These are phyloP conservation scores for Empidonax alnorum DNA, from an alignment of 2,113 vertebrate species.

Conservation along the genomic window DNA sequence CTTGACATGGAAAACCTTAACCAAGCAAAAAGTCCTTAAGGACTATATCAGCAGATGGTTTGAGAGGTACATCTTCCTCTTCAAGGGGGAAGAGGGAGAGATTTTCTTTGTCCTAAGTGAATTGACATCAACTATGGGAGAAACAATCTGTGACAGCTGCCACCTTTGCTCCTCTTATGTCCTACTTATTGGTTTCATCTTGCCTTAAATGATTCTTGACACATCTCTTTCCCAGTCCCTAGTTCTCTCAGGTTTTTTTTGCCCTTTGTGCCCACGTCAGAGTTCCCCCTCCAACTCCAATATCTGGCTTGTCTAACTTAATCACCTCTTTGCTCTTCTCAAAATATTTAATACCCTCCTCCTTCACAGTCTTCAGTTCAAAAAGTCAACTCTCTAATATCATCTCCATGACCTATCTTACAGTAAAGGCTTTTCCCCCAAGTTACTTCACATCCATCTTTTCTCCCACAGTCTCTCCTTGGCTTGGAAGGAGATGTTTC, in stretches of 20 bases:
- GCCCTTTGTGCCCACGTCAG: neutral
- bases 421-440: neutral
- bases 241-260: neutral
- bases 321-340: neutral
- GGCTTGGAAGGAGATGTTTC: neutral
- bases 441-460: neutral
- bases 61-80: neutral
- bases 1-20: rapidly evolving
- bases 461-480: neutral
- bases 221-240: neutral
- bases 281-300: neutral
- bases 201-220: neutral
- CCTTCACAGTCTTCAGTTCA: neutral
- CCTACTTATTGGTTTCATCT: neutral
- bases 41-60: no score
- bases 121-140: neutral
- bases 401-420: neutral
- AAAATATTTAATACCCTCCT: neutral
- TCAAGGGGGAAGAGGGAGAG: neutral
- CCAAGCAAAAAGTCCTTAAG: neutral
- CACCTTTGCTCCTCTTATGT: neutral
- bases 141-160: neutral
- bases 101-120: neutral
- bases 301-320: neutral
- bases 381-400: neutral